These are phyloP conservation scores for Bombus confusus DNA, from an alignment of 1,140 invertebrate genomes.

Conservation along the genomic window DNA sequence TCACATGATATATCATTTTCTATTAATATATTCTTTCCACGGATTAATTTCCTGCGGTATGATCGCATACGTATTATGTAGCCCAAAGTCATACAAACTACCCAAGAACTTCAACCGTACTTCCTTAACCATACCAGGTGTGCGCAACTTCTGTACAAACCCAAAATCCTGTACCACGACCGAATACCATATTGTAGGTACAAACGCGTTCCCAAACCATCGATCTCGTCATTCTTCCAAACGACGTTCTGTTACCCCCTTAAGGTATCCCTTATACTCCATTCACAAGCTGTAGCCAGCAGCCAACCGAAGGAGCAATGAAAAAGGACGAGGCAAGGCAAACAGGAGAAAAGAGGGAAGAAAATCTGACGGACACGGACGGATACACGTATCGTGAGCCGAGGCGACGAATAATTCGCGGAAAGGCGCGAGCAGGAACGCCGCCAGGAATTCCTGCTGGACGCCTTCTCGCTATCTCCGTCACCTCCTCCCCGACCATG, in stretches of 20 bases:
- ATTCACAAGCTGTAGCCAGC: background rate
- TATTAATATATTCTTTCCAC: background rate
- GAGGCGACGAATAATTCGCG: conserved; percentile 8
- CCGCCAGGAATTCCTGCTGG: conserved; percentile 24
- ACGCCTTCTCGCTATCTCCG: background rate
- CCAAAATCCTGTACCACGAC: background rate
- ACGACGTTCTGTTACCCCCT: background rate
- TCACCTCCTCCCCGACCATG: background rate
- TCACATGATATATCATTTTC: background rate
- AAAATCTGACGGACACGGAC: too few species aligned
- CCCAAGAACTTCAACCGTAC: background rate
- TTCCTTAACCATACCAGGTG: background rate
- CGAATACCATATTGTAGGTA: background rate
- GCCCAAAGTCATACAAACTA: background rate
- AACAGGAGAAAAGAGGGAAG: background rate
- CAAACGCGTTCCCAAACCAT: background rate
- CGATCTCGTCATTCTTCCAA: background rate
- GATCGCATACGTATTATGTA: background rate
- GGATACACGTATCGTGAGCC: background rate
- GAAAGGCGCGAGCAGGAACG: conserved; percentile 22
- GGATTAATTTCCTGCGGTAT: background rate
- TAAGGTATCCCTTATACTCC: background rate
- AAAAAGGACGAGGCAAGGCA: background rate
- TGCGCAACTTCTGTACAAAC: background rate
- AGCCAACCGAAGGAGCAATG: background rate